Evolutionary conservation across 1,140 invertebrate genomes (phyloP), one percentile per base, ranked within the genome.

Genomic region (Aleiodes sp.): DNA sequence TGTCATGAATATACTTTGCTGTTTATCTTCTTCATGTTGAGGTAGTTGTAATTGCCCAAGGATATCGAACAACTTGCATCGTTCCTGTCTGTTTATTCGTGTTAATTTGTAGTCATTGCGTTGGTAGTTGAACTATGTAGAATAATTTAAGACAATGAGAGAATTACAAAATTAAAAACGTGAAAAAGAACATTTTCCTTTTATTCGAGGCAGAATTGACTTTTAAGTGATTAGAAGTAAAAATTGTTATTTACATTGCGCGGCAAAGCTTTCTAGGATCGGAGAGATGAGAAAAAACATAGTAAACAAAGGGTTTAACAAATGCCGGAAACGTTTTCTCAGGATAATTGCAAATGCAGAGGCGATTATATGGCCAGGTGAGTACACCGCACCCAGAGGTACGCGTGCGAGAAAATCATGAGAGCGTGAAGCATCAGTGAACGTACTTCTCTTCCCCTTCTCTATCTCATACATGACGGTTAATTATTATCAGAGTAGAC

Each of bases 61-160:
- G 46, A 52, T 52, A 52, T 16, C 46, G 10, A 52, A 52, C 46
- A 24, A 52, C 26, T 52, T 52, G 46, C 46, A 52, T 52, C 21
- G 10, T 24, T 21, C 46, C 10, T 52, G 46, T 52, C 46, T 52
- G 26, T 52, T 52, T 52, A 52, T 52, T 24, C 46, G 46, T 21
- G 46, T 21, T 16, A 52, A 52, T 52, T 52, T 52, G 46, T 65
- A 52, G 31, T 66, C 33, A 21, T 56, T 35, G 43, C 29, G 43
- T 21, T n/a, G 21, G 28, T 29, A 24, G 43, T 1, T 12, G 43
- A 67, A 72, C 70, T 74, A 72, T 68, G 63, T 35, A 26, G 63
- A 74, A 61, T 72, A 72, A 65, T 72, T 74, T 72, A 41, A 65
- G 66, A 65, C 56, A 67, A 21, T 9, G 56, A 57, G 21, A 57